Conservation (phyloP, 2,113 vertebrate species). For the Xyrauchen texanus region DNA sequence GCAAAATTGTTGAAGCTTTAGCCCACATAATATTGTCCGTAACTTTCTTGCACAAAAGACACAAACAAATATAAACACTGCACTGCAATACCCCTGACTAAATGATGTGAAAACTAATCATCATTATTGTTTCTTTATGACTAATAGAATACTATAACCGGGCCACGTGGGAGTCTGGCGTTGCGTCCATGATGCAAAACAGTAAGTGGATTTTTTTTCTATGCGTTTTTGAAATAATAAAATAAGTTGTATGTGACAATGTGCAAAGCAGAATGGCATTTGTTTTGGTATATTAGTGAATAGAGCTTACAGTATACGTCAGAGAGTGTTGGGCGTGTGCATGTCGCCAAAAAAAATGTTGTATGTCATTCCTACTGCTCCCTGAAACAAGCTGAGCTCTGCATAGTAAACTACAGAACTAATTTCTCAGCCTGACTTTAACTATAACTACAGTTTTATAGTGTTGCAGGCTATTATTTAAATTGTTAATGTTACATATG, state of each 20-base stretch:
- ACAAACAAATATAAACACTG: slow-evolving; percentile 6
- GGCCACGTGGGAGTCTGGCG: slow-evolving; percentile 86
- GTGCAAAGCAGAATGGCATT: background rate
- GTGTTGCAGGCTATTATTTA: background rate
- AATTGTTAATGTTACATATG: background rate
- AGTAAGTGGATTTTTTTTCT: slow-evolving; percentile 67
- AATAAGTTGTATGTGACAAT: background rate
- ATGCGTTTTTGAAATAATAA: background rate
- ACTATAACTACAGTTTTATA: background rate
- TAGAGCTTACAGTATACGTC: background rate
- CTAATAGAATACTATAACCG: slow-evolving; percentile 84
- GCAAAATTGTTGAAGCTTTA: slow-evolving; percentile 32
- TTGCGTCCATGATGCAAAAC: slow-evolving; percentile 93
- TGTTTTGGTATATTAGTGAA: slow-evolving; percentile 43
- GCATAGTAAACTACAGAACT: background rate
- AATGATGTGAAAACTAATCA: slow-evolving; percentile 64
- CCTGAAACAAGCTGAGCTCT: background rate
- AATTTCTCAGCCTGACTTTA: background rate
- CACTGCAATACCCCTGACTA: slow-evolving; percentile 19
- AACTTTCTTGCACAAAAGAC: slow-evolving; percentile 37
- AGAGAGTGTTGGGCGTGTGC: slow-evolving; percentile 4
- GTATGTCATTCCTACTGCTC: slow-evolving; percentile 9
- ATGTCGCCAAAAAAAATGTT: background rate
- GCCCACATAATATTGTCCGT: slow-evolving; percentile 34
- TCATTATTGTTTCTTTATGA: slow-evolving; percentile 72